Percentiles rank a stretch among this genome's conserved stretches.
These are phyloP conservation scores for Plectrocnemia conspersa DNA, from an alignment of 1,140 invertebrate species.

Conservation along the genomic window DNA sequence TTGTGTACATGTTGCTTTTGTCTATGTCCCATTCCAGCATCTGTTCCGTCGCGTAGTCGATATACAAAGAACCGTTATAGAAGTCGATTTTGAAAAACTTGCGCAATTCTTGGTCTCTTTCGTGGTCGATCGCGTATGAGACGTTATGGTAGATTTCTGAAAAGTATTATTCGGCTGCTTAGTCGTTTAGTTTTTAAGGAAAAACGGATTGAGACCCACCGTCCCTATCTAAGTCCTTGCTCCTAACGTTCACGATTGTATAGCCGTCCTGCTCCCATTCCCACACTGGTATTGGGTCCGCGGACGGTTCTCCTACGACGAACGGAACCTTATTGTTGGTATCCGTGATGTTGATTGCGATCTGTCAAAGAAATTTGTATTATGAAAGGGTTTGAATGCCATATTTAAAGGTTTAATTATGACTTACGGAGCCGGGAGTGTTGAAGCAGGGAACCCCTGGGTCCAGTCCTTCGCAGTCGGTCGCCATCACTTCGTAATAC, in stretches of 20 bases:
- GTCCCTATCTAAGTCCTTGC: constrained; percentile 52
- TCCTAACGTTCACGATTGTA: constrained; percentile 40
- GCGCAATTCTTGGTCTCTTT: constrained; percentile 40
- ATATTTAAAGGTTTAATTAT: background rate
- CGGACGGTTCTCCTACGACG: constrained; percentile 36
- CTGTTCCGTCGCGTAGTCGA: constrained; percentile 43
- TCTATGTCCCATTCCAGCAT: constrained; percentile 50
- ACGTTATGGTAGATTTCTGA: constrained; percentile 45
- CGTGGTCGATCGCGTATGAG: constrained; percentile 45
- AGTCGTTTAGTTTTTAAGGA: constrained; percentile 11
- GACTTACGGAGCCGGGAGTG: constrained; percentile 41
- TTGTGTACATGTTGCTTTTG: constrained; percentile 40
- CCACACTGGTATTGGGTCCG: constrained; percentile 39
- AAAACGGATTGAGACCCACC: constrained; percentile 38
- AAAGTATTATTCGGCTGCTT: too few species aligned
- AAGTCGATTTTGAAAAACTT: constrained; percentile 48
- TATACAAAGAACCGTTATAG: constrained; percentile 42
- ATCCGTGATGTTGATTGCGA: constrained; percentile 49
- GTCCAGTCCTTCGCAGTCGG: constrained; percentile 40
- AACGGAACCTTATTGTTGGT: constrained; percentile 50
- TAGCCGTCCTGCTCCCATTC: constrained; percentile 42
- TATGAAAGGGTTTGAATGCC: background rate
- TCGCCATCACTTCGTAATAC: constrained; percentile 47
- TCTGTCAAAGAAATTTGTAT: constrained; percentile 41
- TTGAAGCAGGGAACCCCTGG: constrained; percentile 38